A percentile compares a stretch with the other conserved stretches of the same genome.
These are phyloP conservation scores for Bos taurus DNA, from an alignment of 2,113 vertebrate genomes.

Conservation along the genomic window ARS-UCD2.0 NC_037333.1:110564001-110564500, in stretches of 20 bases:
- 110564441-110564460: background rate
- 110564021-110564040: conserved; percentile 15
- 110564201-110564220: background rate
- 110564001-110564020: background rate
- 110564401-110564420: no score
- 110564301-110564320: background rate
- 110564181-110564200: background rate
- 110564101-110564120: background rate
- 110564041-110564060: background rate
- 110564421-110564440: no score
- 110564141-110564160: background rate
- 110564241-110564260: background rate
- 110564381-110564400: no score
- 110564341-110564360: no score
- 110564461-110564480: background rate
- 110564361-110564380: no score
- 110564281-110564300: background rate
- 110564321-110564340: no score
- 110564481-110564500: background rate
- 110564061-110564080: background rate
- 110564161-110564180: background rate
- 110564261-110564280: background rate
- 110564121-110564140: background rate
- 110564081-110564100: background rate
- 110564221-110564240: background rate